Base-by-base conservation (phyloP, 2,888 invertebrate species). In the Acleris literana region DNA sequence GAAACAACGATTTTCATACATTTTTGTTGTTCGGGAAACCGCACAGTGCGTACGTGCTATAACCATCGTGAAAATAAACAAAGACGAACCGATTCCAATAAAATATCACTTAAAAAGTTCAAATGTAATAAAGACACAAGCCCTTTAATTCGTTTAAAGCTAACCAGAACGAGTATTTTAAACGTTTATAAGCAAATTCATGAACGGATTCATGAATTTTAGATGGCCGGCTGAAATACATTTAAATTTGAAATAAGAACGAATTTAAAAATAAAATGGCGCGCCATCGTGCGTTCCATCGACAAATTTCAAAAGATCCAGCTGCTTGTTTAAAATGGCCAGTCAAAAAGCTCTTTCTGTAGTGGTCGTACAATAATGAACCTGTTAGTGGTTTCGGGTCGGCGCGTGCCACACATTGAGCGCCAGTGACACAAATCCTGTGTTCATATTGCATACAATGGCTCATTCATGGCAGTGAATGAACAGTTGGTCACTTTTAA, bases 311-410 rank as follows among this genome's bases (percentile, higher is more conserved):
- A 63, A 74, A 68, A 72, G 66, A 71, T 66, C 55, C 39, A 17
- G 13, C 25, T 62, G 5, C 7, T 1, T 7, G 59, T 49, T 11
- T 25, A 25, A 25, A 33, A 44, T 13, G 5, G 3, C 49, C 13
- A 53, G 51, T 20, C 20, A 16, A 62, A 33, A 63, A 72, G 83
- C 17, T 80, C 79, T 71, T 44, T 29, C 68, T 77, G 75, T 29
- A 64, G 56, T 82, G 84, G 84, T 71, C 60, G 54, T n/a, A 61
- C 70, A 73, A 73, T 76, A 39, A 73, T 64, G 74, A 77, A 79
- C 76, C 72, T 79, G 76, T 71, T 69, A 70, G 78, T 71, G 73
- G 66, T 84, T 85, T 83, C 84, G 80, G 83, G 79, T 82, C 83
- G 82, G 69, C 78, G 83, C 77, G 76, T 80, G 83, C 79, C 83